Conservation (phyloP, 2,888 invertebrate genomes). For the Tenthredo mesomela region DNA sequence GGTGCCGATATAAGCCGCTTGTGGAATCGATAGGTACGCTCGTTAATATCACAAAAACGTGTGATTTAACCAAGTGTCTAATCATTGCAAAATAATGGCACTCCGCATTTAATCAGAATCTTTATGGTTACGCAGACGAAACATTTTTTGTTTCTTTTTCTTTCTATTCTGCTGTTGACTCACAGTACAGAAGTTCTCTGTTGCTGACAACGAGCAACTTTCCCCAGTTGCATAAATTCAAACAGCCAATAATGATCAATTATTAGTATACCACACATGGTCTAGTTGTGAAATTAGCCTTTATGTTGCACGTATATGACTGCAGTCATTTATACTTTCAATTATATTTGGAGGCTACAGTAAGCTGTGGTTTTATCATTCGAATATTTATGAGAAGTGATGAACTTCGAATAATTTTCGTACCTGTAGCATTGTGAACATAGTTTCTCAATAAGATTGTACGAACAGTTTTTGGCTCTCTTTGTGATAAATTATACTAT, state of each 20-base stretch:
- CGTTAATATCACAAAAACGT: conserved; percentile 1
- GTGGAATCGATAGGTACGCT: neutral
- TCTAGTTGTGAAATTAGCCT: conserved; percentile 11
- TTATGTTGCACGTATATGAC: neutral
- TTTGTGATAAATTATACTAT: neutral
- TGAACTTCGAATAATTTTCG: neutral
- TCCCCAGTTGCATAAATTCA: conserved; percentile 31
- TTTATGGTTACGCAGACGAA: conserved; percentile 31
- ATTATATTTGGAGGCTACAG: neutral
- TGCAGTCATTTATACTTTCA: neutral
- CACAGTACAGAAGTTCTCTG: neutral
- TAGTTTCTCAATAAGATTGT: neutral
- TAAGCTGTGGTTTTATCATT: neutral
- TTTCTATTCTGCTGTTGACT: neutral
- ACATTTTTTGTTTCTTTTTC: neutral
- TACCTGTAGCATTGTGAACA: too few relatives aligned
- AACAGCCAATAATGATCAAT: neutral
- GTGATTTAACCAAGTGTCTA: conserved; percentile 4
- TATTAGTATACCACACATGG: conserved; percentile 6
- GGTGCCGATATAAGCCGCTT: conserved; percentile 2
- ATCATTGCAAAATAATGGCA: conserved; percentile 27
- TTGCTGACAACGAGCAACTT: conserved; percentile 14
- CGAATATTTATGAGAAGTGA: neutral
- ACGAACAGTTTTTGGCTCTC: neutral
- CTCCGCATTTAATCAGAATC: conserved; percentile 37